Base-by-base conservation (phyloP, 2,113 vertebrate species). In the Corydoras sp. region DNA sequence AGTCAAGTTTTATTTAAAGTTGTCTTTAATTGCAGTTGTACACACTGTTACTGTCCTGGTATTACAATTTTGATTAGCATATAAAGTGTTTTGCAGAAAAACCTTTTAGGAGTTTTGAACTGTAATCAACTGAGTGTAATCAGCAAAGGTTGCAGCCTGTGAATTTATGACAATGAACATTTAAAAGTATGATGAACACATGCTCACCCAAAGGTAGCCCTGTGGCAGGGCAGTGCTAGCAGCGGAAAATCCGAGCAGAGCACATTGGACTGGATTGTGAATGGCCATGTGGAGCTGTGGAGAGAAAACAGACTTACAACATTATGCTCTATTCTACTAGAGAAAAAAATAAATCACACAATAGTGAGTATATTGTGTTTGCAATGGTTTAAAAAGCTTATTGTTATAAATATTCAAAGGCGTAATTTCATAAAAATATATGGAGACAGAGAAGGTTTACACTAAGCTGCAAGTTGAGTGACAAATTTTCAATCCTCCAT, bases 171-270 rank as follows among this genome's bases (percentile, higher is more conserved):
- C 12, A 29, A 5, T 31, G 13, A 51, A 24, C 13, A 35, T n/a
- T 13, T 5, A 14, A 62, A 6, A 2, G 13, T 66, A 43, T 35
- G 30, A 15, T 14, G 5, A 10, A 59, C 30, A 13, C n/a, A 15
- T 6, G 83, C 93, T 90, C 82, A 95, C 92, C 93, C 93, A 95
- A 55, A 95, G 90, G 80, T 93, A 94, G 74, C 93, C 93, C 69
- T 93, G 93, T 0, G 93, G 92, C 43, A 95, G 79, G 0, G 91
- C 91, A 13, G 92, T 94, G 79, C 93, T 93, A 80, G 92, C 74
- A 0, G 90, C 91, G 0, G 92, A 92, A 84, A 93, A 93, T 32
- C 92, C 92, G 61, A 94, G 81, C 56, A 95, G 80, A 0, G 91
- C 86, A 68, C 85, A 92, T 70, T 88, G 92, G 50, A 92, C 93